Percentiles rank a stretch among this genome's conserved stretches.
Evolutionary conservation across 2,113 vertebrate genomes (phyloP).

Genomic region (Grus americana): DNA sequence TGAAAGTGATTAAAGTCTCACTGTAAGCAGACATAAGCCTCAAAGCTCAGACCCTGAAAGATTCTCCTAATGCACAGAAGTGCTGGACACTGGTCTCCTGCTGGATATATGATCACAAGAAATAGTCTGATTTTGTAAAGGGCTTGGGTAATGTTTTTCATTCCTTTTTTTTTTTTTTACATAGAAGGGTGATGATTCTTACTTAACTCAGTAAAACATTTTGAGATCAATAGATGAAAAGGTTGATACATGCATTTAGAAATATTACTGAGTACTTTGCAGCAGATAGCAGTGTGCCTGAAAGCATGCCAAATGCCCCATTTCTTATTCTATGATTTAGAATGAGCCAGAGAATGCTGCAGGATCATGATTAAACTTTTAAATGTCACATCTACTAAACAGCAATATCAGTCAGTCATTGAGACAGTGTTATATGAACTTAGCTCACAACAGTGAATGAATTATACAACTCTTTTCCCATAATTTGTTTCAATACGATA

Average conservation of each 20-base stretch:
- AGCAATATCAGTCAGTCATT: conserved; percentile 49
- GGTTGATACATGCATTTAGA: conserved; percentile 25
- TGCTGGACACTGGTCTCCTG: background rate
- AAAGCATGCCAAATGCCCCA: conserved; percentile 18
- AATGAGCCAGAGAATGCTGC: background rate
- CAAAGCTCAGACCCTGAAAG: background rate
- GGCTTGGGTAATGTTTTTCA: background rate
- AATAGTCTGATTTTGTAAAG: background rate
- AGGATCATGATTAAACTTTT: conserved; percentile 62
- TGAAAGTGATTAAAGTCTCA: background rate
- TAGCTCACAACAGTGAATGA: conserved; percentile 41
- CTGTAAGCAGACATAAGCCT: background rate
- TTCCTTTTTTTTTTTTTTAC: background rate
- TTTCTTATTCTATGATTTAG: conserved; percentile 40
- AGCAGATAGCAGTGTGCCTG: conserved; percentile 1
- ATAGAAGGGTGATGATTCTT: background rate
- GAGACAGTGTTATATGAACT: conserved; percentile 56
- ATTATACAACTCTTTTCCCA: conserved; percentile 7
- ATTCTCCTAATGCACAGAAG: background rate
- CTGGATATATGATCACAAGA: background rate
- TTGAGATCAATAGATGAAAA: conserved; percentile 36
- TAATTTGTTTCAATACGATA: conserved; percentile 44
- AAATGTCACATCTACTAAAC: conserved; percentile 56
- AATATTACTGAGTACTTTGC: conserved; percentile 29
- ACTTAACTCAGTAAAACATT: conserved; percentile 25